Conservation (phyloP, 2,797 vertebrate genomes). For the Epinephelus coioides region DNA sequence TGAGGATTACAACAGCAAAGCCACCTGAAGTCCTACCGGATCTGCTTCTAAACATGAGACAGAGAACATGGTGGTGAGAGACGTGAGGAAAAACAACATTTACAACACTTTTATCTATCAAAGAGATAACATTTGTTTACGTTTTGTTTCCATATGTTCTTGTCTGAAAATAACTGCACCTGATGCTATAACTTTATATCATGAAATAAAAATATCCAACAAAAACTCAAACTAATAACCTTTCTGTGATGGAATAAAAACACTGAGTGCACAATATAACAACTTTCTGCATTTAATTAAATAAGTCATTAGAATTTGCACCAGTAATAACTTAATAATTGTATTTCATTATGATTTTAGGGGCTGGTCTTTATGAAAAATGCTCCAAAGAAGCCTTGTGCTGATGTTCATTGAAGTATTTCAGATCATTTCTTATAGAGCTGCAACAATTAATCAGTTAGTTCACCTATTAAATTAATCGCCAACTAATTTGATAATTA, state of each 20-base stretch:
- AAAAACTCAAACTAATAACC: background rate
- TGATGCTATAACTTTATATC: background rate
- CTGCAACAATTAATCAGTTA: too few relatives aligned
- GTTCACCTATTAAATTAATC: too few relatives aligned
- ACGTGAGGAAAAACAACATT: slow-evolving; percentile 30
- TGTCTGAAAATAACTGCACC: background rate
- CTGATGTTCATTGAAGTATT: background rate
- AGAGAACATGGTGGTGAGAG: slow-evolving; percentile 30
- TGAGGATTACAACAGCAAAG: slow-evolving; percentile 88
- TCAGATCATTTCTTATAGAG: background rate
- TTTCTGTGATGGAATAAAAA: background rate
- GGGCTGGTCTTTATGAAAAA: background rate
- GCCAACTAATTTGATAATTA: too few relatives aligned
- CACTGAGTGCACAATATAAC: background rate
- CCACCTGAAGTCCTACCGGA: slow-evolving; percentile 83
- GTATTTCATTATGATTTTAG: background rate
- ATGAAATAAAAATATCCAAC: background rate
- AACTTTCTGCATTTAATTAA: slow-evolving; percentile 3
- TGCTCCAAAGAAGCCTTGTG: background rate
- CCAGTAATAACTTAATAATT: too few relatives aligned
- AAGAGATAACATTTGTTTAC: slow-evolving; percentile 24
- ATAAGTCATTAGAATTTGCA: background rate
- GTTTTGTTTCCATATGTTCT: slow-evolving; percentile 26
- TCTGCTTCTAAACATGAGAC: slow-evolving; percentile 72
- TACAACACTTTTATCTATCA: slow-evolving; percentile 33